A percentile compares a stretch with the other conserved stretches of the same genome.
Evolutionary conservation across 53 echinoderm and acorn worm species (phyloP).

Genomic region (Apostichopus leukothele): DNA sequence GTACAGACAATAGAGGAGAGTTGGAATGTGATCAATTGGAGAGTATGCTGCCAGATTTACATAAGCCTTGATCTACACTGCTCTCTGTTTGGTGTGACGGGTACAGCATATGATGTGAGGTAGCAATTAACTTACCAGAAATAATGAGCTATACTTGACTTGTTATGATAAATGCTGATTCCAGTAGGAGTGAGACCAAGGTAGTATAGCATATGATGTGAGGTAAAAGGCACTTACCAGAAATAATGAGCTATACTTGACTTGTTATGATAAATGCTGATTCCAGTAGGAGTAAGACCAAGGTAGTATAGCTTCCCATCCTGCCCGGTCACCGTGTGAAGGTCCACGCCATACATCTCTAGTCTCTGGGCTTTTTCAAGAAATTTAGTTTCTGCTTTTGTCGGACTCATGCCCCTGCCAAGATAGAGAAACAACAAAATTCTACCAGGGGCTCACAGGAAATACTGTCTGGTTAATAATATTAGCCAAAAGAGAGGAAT

Average conservation of each 20-base stretch:
- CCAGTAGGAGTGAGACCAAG: slow-evolving; percentile 37
- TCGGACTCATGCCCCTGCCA: slow-evolving; percentile 78
- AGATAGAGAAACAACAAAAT: background rate
- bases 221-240: background rate
- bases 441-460: too few relatives aligned
- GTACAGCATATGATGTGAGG: too few relatives aligned
- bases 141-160: slow-evolving; percentile 72
- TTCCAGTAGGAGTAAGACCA: background rate
- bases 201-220: too few relatives aligned
- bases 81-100: too few relatives aligned
- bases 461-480: too few relatives aligned
- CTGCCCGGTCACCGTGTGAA: slow-evolving; percentile 75
- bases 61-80: too few relatives aligned
- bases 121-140: slow-evolving; percentile 65
- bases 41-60: too few relatives aligned
- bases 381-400: slow-evolving; percentile 84
- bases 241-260: too few relatives aligned
- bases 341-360: slow-evolving; percentile 99
- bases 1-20: too few relatives aligned
- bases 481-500: too few relatives aligned
- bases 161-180: slow-evolving; percentile 80
- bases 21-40: too few relatives aligned
- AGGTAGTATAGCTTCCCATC: slow-evolving; percentile 82
- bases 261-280: too few relatives aligned
- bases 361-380: slow-evolving; percentile 83